Conservation (phyloP, 2,113 vertebrate species). For the Phocoena phocoena region DNA sequence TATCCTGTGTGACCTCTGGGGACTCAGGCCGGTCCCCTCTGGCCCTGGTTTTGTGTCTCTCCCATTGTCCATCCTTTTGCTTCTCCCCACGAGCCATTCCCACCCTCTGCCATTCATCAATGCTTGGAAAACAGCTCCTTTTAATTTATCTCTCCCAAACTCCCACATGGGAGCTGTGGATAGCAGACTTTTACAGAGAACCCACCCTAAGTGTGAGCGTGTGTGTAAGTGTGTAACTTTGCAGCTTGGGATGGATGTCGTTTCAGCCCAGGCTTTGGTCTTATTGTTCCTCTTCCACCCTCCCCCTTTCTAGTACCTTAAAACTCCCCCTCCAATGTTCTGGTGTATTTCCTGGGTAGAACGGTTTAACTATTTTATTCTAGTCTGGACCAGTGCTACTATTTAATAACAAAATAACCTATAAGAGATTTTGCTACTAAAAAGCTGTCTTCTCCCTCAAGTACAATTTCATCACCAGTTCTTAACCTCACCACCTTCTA, state of each 20-base stretch:
- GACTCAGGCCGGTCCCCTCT: background rate
- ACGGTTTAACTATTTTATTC: background rate
- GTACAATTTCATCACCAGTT: background rate
- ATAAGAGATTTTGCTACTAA: background rate
- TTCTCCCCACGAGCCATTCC: accelerated
- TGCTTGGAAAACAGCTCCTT: background rate
- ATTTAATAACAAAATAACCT: constrained; percentile 9
- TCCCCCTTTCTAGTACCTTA: background rate
- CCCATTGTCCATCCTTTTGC: background rate
- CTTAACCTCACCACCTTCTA: background rate
- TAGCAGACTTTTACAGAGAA: background rate
- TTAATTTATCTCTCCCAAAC: background rate
- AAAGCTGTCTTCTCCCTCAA: background rate
- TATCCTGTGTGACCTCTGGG: background rate
- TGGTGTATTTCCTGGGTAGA: background rate
- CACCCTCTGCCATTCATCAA: accelerated
- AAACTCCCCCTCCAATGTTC: background rate
- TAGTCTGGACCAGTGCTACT: background rate
- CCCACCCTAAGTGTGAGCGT: background rate
- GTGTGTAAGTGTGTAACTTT: background rate
- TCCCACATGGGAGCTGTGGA: background rate
- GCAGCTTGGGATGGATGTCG: too few relatives aligned
- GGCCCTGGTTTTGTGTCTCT: background rate
- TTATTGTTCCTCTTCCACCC: background rate
- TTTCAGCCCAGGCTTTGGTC: background rate